A percentile compares a stretch with the other conserved stretches of the same genome.
Conservation (phyloP, 2,888 invertebrate genomes). For the Biston betularia region DNA sequence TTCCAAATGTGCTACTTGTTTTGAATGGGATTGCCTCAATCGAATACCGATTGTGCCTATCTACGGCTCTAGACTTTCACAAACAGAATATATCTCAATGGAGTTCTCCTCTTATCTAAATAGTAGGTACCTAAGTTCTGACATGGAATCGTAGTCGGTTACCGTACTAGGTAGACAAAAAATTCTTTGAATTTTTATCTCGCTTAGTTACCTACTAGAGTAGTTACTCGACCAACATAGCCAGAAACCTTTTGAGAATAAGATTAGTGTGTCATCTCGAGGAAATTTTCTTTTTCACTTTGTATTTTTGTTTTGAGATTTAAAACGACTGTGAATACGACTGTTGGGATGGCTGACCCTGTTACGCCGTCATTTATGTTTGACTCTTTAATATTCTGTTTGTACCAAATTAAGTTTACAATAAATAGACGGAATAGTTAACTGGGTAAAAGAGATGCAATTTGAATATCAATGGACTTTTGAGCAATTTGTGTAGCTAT, state of each 20-base stretch:
- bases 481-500: not conserved
- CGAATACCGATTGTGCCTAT: conserved; percentile 13
- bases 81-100: conserved; percentile 17
- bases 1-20: conserved; percentile 23
- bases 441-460: not conserved
- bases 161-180: not conserved
- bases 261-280: conserved; percentile 48
- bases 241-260: conserved; percentile 36
- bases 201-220: conserved; percentile 47
- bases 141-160: not conserved
- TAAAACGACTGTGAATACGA: conserved; percentile 27
- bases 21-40: conserved; percentile 19
- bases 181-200: conserved; percentile 23
- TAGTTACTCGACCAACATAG: conserved; percentile 46
- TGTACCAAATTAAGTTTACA: conserved; percentile 15
- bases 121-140: conserved; percentile 5
- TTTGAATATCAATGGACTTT: not conserved
- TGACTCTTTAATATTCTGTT: conserved; percentile 3
- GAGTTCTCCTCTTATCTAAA: conserved; percentile 39
- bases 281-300: conserved; percentile 44
- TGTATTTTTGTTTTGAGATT: conserved; percentile 37
- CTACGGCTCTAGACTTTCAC: conserved; percentile 1
- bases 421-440: conserved; percentile 3
- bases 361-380: conserved; percentile 13
- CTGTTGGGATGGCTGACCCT: conserved; percentile 28